Base-by-base conservation (phyloP, 2,888 invertebrate genomes). In the Deroplatys truncata region DNA sequence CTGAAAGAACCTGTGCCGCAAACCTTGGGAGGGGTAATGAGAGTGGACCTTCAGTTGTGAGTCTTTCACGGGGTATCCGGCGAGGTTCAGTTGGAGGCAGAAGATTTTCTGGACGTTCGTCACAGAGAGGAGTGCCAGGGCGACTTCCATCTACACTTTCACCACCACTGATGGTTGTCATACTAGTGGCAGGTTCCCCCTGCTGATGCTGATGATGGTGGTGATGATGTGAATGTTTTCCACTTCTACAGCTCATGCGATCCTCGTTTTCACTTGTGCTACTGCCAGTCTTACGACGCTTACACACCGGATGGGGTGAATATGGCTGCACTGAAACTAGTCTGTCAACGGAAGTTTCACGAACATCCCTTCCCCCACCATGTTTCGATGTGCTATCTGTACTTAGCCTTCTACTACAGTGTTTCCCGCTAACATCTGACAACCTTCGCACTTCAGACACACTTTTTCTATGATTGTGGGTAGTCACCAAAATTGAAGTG, bases 21-120 rank as follows among this genome's bases (percentile, higher is more conserved):
- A 98, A 98, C 94, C 97, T 96, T 84, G 98, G 98, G 92, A 98
- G 94, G 31, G 98, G 98, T 92, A 98, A 94, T 92, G 97, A 96
- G 93, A 98, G 95, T 72, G 98, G 97, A 25, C 96, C 95, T 90
- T 93, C 95, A 93, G 93, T 95, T 95, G 95, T 93, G 95, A 94
- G 91, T 95, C 95, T 92, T 94, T 96, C 94, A 92, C 94, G 93
- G 8, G 95, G 95, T 92, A 96, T 94, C 86, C 97, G 95, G 90
- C 97, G 95, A 29, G 97, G 97, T 93, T 97, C 97, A 90, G 95
- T 95, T 16, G 97, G 97, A 16, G 97, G 97, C 90, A 95, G 93
- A 91, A 96, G 94, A 92, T 95, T 95, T 92, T 97, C 97, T 2
- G 97, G 97, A 87, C 96, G 94, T 93, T 98, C 98, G 93, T 98